These are phyloP conservation scores for Glyptemys insculpta DNA, from an alignment of 2,797 vertebrate genomes.

Conservation along the genomic window DNA sequence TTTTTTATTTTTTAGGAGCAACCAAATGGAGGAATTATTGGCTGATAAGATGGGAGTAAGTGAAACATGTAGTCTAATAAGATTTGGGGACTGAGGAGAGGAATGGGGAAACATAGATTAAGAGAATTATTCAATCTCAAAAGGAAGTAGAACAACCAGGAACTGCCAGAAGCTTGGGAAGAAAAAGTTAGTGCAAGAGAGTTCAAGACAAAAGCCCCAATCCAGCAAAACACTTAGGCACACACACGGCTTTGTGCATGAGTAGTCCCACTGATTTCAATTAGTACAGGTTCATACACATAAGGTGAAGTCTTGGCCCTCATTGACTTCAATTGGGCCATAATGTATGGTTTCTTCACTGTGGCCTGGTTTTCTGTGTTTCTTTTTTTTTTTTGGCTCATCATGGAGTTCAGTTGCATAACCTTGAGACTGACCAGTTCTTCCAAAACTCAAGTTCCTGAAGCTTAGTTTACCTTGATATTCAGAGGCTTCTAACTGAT, in stretches of 20 bases:
- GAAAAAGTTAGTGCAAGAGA: not conserved
- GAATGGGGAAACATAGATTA: not conserved
- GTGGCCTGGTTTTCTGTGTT: not conserved
- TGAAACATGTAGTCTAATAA: not conserved
- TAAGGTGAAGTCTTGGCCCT: not conserved
- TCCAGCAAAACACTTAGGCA: not conserved
- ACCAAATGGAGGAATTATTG: not conserved
- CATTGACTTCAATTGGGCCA: not conserved
- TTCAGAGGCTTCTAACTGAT: not conserved
- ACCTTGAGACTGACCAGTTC: not conserved
- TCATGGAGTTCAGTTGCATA: not conserved
- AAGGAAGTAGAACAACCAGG: not conserved
- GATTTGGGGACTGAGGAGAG: not conserved
- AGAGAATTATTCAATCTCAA: not conserved
- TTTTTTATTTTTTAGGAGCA: not conserved
- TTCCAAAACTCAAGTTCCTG: not conserved
- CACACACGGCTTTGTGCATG: not conserved
- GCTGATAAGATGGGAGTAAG: not conserved
- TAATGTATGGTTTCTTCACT: not conserved
- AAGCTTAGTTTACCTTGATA: conserved; percentile 23
- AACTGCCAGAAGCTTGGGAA: not conserved
- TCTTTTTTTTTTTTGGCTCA: not conserved
- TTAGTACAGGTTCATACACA: not conserved
- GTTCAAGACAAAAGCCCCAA: not conserved
- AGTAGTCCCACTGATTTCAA: not conserved